phyloP scores from a whole-genome alignment of 2,113 vertebrate genomes.

The Hucho hucho region DNA sequence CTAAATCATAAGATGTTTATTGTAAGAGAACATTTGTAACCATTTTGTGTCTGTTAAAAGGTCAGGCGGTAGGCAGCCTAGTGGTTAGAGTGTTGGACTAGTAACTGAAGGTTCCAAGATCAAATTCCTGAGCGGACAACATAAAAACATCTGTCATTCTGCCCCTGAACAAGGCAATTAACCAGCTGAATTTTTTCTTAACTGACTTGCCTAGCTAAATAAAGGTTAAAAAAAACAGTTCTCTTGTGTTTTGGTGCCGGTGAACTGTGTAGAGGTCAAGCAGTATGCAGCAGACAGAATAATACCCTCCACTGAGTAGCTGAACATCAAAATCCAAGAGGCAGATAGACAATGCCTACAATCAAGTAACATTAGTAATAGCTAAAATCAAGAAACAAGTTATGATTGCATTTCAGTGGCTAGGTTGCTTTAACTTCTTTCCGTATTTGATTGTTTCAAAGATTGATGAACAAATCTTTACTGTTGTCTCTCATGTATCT shows the following conservation, averaged over 20 bases:
- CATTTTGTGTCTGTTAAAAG: conserved; percentile 5
- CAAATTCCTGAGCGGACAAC: too few species aligned
- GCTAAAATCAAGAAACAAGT: conserved; percentile 18
- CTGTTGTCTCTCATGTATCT: background rate
- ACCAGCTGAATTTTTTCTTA: too few species aligned
- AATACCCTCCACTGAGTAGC: conserved; percentile 8
- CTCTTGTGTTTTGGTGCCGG: conserved; percentile 18
- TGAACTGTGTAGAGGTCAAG: conserved; percentile 29
- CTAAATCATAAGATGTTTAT: conserved; percentile 43
- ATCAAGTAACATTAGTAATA: conserved; percentile 16
- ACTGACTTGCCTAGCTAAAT: too few species aligned
- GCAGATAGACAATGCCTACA: background rate
- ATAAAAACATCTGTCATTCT: too few species aligned
- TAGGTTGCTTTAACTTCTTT: background rate
- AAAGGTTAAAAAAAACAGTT: background rate
- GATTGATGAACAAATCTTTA: background rate
- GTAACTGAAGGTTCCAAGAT: too few species aligned
- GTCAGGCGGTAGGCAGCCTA: too few species aligned
- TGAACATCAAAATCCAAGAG: background rate
- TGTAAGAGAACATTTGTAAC: background rate
- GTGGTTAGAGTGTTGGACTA: too few species aligned
- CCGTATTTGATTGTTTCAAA: background rate
- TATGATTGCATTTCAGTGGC: background rate
- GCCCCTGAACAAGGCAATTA: too few species aligned
- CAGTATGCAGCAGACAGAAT: conserved; percentile 1